phyloP scores from a whole-genome alignment of 2,113 vertebrate genomes.

The Sinocyclocheilus anophthalmus region DNA sequence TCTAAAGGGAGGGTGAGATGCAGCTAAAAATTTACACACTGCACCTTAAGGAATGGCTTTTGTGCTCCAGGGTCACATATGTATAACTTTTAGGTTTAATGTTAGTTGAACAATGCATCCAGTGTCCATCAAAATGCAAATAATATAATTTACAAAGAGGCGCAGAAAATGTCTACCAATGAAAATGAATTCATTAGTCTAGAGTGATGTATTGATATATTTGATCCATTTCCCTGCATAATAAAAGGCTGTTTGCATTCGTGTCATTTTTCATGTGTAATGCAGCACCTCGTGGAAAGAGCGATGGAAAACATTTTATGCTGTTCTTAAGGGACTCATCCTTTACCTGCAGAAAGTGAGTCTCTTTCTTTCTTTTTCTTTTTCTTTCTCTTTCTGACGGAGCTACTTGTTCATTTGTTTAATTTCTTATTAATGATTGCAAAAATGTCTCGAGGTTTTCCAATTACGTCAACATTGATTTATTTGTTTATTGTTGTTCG shows the following conservation, averaged over 20 bases:
- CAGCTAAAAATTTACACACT: too few relatives aligned
- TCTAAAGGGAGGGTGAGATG: too few relatives aligned
- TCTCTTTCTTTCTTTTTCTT: neutral
- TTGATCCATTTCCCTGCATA: neutral
- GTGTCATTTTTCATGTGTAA: slow-evolving; percentile 35
- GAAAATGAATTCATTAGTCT: too few relatives aligned
- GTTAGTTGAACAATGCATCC: neutral
- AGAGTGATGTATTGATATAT: too few relatives aligned
- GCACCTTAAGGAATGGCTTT: too few relatives aligned
- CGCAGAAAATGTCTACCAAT: neutral
- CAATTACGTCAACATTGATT: too few relatives aligned
- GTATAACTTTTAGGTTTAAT: neutral
- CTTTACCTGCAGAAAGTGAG: slow-evolving; percentile 86
- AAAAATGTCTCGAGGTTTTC: too few relatives aligned
- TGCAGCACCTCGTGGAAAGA: slow-evolving; percentile 84
- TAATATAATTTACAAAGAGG: neutral
- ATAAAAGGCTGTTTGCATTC: neutral
- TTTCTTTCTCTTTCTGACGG: neutral
- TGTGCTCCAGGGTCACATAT: too few relatives aligned
- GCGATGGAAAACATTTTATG: slow-evolving; percentile 88
- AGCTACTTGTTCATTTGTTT: too few relatives aligned
- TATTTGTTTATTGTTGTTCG: too few relatives aligned
- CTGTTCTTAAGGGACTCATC: slow-evolving; percentile 86
- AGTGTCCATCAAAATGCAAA: too few relatives aligned
- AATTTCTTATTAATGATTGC: too few relatives aligned